phyloP scores from a whole-genome alignment of 2,888 invertebrate species.

The Anorthoa munda region DNA sequence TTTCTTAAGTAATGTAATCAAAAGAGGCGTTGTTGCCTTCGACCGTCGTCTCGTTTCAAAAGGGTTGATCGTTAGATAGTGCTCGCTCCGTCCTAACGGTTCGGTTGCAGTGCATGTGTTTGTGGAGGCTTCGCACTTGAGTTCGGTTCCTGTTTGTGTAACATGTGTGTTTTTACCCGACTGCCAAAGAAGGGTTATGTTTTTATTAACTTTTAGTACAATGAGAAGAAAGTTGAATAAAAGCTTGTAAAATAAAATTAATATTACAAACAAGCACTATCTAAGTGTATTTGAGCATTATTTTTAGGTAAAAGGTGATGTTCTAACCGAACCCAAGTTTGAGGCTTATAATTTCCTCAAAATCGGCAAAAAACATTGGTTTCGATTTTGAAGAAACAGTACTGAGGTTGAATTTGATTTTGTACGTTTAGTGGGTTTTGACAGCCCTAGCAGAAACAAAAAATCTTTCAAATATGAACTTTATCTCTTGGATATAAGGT shows the following conservation, averaged over 20 bases:
- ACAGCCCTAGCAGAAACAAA: conserved; percentile 41
- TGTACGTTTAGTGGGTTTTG: conserved; percentile 60
- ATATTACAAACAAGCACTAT: too few species aligned
- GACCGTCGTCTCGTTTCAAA: conserved; percentile 87
- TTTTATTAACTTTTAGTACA: not conserved
- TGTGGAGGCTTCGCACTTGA: conserved; percentile 56
- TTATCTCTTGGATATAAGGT: conserved; percentile 49
- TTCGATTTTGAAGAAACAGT: conserved; percentile 58
- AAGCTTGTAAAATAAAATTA: not conserved
- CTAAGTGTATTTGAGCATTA: too few species aligned
- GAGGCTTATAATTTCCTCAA: conserved; percentile 43
- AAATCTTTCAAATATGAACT: conserved; percentile 56
- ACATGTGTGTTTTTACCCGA: too few species aligned
- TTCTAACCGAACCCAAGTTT: conserved; percentile 54
- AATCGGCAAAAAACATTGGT: conserved; percentile 56
- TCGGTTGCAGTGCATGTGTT: conserved; percentile 85
- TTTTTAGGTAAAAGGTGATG: too few species aligned
- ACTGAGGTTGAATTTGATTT: conserved; percentile 53
- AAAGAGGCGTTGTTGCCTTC: conserved; percentile 64
- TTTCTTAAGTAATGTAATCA: conserved; percentile 13
- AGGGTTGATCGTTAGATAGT: conserved; percentile 90
- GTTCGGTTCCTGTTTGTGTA: conserved; percentile 50
- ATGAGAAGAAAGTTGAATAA: not conserved
- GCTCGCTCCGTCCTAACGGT: conserved; percentile 81
- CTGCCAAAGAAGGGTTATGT: not conserved